A percentile compares a stretch with the other conserved stretches of the same genome.
Conservation (phyloP, 2,797 vertebrate genomes). For the Sciurus vulgaris region DNA sequence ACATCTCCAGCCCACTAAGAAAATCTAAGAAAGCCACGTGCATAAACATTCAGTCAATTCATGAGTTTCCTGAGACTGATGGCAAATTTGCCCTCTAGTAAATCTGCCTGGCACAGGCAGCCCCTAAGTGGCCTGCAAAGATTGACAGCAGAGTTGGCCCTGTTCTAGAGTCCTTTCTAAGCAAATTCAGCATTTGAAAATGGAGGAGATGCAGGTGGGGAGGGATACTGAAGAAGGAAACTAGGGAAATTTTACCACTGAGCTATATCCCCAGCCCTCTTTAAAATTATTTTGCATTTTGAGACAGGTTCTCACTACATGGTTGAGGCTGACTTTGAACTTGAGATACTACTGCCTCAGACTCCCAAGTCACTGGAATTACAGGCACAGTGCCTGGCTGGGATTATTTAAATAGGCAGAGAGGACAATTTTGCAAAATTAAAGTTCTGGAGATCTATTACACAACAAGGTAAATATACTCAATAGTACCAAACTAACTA, state of each 20-base stretch:
- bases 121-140: background rate
- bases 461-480: background rate
- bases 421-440: background rate
- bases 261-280: too few relatives aligned
- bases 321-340: too few relatives aligned
- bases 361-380: too few relatives aligned
- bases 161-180: background rate
- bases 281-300: too few relatives aligned
- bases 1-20: background rate
- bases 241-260: too few relatives aligned
- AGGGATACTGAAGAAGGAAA: too few relatives aligned
- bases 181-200: background rate
- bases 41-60: background rate
- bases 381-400: too few relatives aligned
- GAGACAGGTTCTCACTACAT: too few relatives aligned
- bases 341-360: too few relatives aligned
- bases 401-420: background rate
- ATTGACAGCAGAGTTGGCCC: background rate
- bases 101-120: background rate
- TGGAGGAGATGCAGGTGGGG: background rate
- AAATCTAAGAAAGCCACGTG: conserved; percentile 3
- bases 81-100: background rate
- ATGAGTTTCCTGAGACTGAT: background rate
- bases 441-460: background rate
- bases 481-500: background rate